These are phyloP conservation scores for Petrolisthes cinctipes DNA, from an alignment of 2,888 invertebrate species.

Conservation along the genomic window DNA sequence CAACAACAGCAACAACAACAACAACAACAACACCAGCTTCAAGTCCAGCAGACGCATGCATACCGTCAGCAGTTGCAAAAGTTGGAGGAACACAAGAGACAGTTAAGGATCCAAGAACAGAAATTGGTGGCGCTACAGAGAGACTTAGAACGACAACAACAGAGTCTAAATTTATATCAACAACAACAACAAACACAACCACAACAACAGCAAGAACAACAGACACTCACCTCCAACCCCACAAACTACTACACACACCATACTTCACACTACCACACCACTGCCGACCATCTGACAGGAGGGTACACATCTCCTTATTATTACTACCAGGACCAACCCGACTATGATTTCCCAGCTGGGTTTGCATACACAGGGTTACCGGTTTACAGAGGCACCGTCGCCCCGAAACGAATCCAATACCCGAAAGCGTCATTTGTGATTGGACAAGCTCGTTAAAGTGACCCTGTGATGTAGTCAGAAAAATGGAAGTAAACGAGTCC, in stretches of 20 bases:
- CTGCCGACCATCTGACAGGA: constrained; percentile 21
- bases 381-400: not conserved
- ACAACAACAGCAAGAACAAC: constrained; percentile 2
- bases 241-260: not conserved
- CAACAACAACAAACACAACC: not conserved
- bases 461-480: no score
- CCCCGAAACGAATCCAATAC: constrained; percentile 1
- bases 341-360: constrained; percentile 64
- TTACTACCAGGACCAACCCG: constrained; percentile 35
- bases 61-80: constrained; percentile 36
- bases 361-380: constrained; percentile 58
- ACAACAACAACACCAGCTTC: constrained; percentile 21
- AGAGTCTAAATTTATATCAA: not conserved
- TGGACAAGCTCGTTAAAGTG: constrained; percentile 7
- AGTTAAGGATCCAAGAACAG: constrained; percentile 26
- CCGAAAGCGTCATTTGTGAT: constrained; percentile 19
- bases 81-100: constrained; percentile 21
- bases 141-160: constrained; percentile 34
- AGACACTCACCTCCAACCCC: not conserved
- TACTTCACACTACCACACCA: not conserved
- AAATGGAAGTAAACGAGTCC: no score
- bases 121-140: constrained; percentile 33
- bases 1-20: not conserved
- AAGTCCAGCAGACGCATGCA: not conserved
- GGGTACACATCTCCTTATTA: constrained; percentile 56